Percentiles rank a stretch among this genome's conserved stretches.
Conservation (phyloP, 2,888 invertebrate species). For the Pristionchus arcanus region DNA sequence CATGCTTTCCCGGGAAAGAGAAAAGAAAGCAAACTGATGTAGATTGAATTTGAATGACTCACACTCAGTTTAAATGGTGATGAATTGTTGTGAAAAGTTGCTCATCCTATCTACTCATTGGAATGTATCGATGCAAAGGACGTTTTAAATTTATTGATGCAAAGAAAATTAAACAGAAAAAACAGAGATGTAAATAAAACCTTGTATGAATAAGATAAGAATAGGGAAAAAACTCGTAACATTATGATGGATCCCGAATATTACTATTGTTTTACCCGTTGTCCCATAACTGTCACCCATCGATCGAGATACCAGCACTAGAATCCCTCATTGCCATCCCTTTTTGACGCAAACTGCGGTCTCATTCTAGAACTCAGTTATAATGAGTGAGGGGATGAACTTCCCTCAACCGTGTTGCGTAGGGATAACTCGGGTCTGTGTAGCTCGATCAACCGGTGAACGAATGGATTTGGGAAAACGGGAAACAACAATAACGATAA, state of each 20-base stretch:
- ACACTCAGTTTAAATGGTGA: too few relatives aligned
- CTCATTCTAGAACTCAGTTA: neutral
- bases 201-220: too few relatives aligned
- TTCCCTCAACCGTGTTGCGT: constrained; percentile 1
- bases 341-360: neutral
- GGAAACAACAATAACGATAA: neutral
- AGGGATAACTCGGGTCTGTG: neutral
- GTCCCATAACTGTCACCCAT: neutral
- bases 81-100: too few relatives aligned
- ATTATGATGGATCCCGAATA: neutral
- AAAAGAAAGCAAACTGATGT: too few relatives aligned
- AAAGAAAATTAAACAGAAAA: too few relatives aligned
- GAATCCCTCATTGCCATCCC: neutral
- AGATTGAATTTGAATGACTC: too few relatives aligned
- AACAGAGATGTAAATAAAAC: too few relatives aligned
- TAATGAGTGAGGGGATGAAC: neutral
- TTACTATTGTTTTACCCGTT: neutral
- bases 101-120: too few relatives aligned
- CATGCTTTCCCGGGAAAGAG: too few relatives aligned
- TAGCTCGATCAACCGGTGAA: neutral
- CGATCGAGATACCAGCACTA: neutral
- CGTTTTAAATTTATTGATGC: too few relatives aligned
- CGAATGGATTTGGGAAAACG: neutral
- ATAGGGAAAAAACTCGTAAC: too few relatives aligned
- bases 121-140: too few relatives aligned